Percentiles rank a stretch among this genome's conserved stretches.
phyloP scores from a whole-genome alignment of 2,797 vertebrate genomes.

The Myoxocephalus aenaeus region DNA sequence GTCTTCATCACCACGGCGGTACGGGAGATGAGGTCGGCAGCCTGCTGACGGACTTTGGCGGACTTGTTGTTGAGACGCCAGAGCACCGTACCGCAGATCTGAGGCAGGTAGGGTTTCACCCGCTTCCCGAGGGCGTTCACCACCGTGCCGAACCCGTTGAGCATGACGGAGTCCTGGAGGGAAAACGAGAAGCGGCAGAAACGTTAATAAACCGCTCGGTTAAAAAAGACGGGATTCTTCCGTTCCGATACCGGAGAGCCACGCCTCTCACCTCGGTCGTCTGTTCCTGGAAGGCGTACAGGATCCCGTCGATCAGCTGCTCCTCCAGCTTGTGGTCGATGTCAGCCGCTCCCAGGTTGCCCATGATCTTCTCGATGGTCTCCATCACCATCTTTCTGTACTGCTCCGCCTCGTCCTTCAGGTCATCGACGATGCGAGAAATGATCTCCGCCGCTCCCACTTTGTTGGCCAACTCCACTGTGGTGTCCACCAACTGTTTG shows the following conservation, averaged over 20 bases:
- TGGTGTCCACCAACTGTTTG: constrained; percentile 96
- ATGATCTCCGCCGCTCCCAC: constrained; percentile 99
- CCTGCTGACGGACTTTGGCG: constrained; percentile 98
- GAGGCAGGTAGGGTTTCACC: constrained; percentile 98
- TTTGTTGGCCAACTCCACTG: constrained; percentile 99
- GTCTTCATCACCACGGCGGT: constrained; percentile 99
- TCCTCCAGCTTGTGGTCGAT: constrained; percentile 99
- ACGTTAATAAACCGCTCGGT: background rate
- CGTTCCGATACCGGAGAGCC: no score
- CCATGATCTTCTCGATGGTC: constrained; percentile 99
- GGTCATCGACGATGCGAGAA: constrained; percentile 97
- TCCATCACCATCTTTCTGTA: constrained; percentile 99
- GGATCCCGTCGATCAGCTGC: constrained; percentile 97
- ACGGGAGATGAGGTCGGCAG: constrained; percentile 97
- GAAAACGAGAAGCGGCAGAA: fast-evolving
- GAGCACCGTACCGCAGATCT: constrained; percentile 98
- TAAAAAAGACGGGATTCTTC: no score
- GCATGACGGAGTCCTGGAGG: constrained; percentile 97
- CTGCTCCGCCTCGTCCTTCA: constrained; percentile 99
- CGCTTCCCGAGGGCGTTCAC: constrained; percentile 98
- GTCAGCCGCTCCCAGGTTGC: constrained; percentile 97
- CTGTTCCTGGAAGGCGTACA: constrained; percentile 99
- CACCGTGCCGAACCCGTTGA: constrained; percentile 98
- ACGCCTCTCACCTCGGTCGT: constrained; percentile 91
- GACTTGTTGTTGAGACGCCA: constrained; percentile 99